Conservation (phyloP, 2,113 vertebrate species). For the Gambusia affinis region DNA sequence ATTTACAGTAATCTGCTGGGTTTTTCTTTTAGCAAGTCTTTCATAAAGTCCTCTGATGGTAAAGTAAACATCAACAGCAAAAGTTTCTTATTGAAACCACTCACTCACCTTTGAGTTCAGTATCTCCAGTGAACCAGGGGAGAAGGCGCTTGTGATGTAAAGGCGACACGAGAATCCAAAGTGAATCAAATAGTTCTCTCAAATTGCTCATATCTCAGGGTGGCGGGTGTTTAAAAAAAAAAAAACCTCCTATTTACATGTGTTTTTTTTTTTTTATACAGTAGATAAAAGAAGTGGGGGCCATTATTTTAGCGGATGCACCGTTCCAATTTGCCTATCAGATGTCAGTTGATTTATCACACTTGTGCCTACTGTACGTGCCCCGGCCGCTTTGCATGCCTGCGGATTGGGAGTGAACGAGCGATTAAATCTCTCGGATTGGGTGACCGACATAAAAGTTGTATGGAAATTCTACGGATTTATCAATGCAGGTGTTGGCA, state of each 20-base stretch:
- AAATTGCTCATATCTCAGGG: conserved; percentile 20
- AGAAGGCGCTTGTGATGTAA: not conserved
- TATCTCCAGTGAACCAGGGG: conserved; percentile 3
- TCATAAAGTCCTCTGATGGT: conserved; percentile 6
- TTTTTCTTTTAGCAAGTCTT: conserved; percentile 1
- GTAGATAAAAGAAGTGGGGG: conserved; percentile 29
- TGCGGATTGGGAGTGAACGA: not conserved
- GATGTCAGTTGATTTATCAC: conserved; percentile 64
- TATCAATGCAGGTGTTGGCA: conserved; percentile 20
- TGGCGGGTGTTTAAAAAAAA: conserved; percentile 2
- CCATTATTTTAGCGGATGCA: conserved; percentile 10
- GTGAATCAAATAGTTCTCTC: conserved; percentile 19
- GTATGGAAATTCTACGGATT: conserved; percentile 40
- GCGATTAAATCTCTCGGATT: conserved; percentile 46
- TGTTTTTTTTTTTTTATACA: conserved; percentile 36
- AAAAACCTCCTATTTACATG: conserved; percentile 27
- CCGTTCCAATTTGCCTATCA: conserved; percentile 62
- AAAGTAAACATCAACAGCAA: not conserved
- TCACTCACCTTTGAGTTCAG: conserved; percentile 13
- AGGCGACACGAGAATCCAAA: conserved; percentile 25
- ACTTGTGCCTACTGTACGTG: conserved; percentile 10
- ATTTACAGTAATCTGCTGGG: not conserved
- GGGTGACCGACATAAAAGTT: conserved; percentile 6
- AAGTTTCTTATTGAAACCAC: conserved; percentile 9
- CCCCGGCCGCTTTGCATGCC: conserved; percentile 50